Conservation (phyloP, 23 tunicate species). For the Clavelina lepadiformis region DNA sequence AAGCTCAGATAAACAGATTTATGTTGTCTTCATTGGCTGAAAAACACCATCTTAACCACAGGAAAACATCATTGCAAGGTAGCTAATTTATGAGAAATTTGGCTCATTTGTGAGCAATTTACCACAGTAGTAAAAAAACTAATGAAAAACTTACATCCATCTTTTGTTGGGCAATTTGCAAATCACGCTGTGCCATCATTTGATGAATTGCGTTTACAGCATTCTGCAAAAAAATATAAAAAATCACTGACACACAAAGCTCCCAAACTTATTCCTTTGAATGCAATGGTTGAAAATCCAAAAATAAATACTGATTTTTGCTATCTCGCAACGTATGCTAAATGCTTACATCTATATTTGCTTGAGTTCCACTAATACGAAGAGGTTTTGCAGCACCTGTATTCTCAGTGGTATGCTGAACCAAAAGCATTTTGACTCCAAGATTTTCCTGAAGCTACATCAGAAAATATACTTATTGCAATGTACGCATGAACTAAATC, state of each 20-base stretch:
- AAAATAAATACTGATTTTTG: no score
- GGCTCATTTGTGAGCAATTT: neutral
- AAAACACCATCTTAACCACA: conserved; percentile 43
- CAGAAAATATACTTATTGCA: conserved; percentile 2
- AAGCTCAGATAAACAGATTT: neutral
- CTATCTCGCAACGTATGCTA: no score
- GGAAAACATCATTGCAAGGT: conserved; percentile 25
- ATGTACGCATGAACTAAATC: neutral
- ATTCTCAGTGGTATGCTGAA: conserved; percentile 93
- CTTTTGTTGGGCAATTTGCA: conserved; percentile 69
- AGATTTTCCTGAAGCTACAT: conserved; percentile 75
- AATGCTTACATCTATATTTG: conserved; percentile 70
- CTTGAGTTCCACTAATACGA: conserved; percentile 66
- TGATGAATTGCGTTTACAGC: conserved; percentile 82
- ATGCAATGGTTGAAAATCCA: neutral
- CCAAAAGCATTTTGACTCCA: conserved; percentile 79
- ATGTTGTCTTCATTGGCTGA: conserved; percentile 9
- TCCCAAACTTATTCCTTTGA: no score
- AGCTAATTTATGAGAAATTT: neutral
- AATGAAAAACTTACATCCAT: conserved; percentile 23
- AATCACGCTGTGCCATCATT: conserved; percentile 90
- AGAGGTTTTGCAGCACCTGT: conserved; percentile 80
- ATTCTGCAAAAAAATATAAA: conserved; percentile 37
- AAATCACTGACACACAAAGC: no score
- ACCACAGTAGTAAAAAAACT: neutral